Evolutionary conservation across 2,888 invertebrate genomes (phyloP).

Genomic region (Oscheius sp.): DNA sequence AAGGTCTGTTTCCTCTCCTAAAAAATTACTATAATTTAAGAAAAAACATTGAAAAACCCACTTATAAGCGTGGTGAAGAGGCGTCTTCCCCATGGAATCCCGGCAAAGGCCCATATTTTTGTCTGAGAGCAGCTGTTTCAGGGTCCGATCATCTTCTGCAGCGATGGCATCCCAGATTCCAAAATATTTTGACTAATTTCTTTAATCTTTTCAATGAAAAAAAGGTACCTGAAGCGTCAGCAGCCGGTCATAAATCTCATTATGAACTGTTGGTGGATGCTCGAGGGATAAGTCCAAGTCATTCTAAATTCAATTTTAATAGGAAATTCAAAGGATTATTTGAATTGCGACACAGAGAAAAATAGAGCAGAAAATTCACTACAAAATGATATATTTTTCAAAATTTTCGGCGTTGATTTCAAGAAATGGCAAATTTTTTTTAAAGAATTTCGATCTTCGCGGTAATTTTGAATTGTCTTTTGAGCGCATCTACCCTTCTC

Average conservation of each 20-base stretch:
- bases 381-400: too few species aligned
- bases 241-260: slow-evolving; percentile 22
- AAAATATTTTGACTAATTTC: slow-evolving; percentile 57
- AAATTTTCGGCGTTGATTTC: too few species aligned
- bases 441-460: too few species aligned
- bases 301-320: not conserved
- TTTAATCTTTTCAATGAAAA: not conserved
- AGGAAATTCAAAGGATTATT: too few species aligned
- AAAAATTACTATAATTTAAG: not conserved
- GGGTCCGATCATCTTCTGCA: slow-evolving; percentile 63
- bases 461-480: too few species aligned
- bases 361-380: too few species aligned
- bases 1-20: slow-evolving; percentile 32
- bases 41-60: slow-evolving; percentile 8
- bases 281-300: slow-evolving; percentile 19
- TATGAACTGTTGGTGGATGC: slow-evolving; percentile 13
- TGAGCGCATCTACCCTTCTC: too few species aligned
- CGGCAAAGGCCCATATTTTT: slow-evolving; percentile 59
- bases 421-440: too few species aligned
- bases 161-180: slow-evolving; percentile 70
- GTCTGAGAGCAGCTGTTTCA: slow-evolving; percentile 68
- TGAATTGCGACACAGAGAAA: too few species aligned
- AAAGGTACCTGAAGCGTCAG: slow-evolving; percentile 25
- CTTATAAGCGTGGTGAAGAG: slow-evolving; percentile 65
- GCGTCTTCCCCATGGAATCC: slow-evolving; percentile 64